These are phyloP conservation scores for Clavelina lepadiformis DNA, from an alignment of 23 tunicate species.

Conservation along the genomic window DNA sequence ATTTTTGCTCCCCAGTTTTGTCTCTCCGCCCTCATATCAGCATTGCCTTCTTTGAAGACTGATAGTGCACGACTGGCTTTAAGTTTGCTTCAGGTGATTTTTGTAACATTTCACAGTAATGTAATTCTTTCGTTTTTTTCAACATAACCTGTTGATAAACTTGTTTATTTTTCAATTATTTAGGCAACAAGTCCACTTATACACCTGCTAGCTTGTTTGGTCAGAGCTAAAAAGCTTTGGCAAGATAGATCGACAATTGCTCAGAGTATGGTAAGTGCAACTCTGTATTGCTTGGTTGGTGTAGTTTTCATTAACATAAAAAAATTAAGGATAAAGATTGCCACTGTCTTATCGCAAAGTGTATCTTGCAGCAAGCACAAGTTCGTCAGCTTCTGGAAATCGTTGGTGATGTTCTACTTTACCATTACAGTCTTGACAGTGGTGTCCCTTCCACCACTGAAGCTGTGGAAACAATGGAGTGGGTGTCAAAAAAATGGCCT, in stretches of 20 bases:
- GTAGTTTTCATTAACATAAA: not conserved
- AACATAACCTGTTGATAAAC: not conserved
- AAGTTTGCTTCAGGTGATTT: conserved; percentile 37
- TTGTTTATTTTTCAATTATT: too few relatives aligned
- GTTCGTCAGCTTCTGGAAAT: conserved; percentile 40
- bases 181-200: not conserved
- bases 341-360: too few relatives aligned
- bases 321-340: too few relatives aligned
- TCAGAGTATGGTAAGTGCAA: too few relatives aligned
- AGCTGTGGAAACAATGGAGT: not conserved
- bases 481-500: conserved; percentile 42
- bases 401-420: conserved; percentile 43
- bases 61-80: conserved; percentile 50
- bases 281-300: conserved; percentile 5
- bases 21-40: conserved; percentile 42
- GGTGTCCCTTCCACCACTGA: not conserved
- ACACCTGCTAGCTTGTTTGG: not conserved
- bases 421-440: conserved; percentile 65
- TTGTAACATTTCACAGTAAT: not conserved
- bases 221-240: too few relatives aligned
- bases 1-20: conserved; percentile 59
- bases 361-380: conserved; percentile 43
- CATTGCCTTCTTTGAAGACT: conserved; percentile 54
- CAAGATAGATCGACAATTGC: too few relatives aligned
- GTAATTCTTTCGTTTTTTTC: not conserved